Evolutionary conservation across 2,113 vertebrate genomes (phyloP).

Genomic region (Progne subis): DNA sequence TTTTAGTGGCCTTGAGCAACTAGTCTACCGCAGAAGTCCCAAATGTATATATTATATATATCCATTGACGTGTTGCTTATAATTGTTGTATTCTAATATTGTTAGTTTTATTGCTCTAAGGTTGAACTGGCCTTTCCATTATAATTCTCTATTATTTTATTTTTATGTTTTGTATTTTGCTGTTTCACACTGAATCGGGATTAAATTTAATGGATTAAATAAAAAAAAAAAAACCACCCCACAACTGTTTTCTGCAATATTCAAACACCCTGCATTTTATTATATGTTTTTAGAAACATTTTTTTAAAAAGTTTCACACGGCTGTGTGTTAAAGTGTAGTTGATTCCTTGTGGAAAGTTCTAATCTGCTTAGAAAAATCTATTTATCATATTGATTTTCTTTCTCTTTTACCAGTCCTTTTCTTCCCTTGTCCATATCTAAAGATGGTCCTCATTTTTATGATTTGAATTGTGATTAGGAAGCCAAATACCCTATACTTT

Average conservation of each 20-base stretch:
- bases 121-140: conserved; percentile 31
- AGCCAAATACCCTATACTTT: neutral
- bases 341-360: conserved; percentile 57
- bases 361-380: conserved; percentile 64
- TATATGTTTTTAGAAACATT: neutral
- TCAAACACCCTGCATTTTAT: neutral
- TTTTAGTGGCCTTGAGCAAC: conserved; percentile 71
- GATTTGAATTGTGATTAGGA: neutral
- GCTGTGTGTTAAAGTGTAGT: neutral
- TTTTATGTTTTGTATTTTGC: conserved; percentile 48
- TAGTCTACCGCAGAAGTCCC: conserved; percentile 45
- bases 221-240: neutral
- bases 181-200: conserved; percentile 47
- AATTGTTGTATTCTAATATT: conserved; percentile 31
- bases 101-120: neutral
- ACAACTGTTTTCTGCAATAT: neutral
- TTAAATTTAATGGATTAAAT: conserved; percentile 49
- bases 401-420: conserved; percentile 24
- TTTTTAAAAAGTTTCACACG: neutral
- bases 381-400: conserved; percentile 57
- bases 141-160: conserved; percentile 42
- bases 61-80: conserved; percentile 26
- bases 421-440: neutral
- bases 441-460: neutral
- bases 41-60: conserved; percentile 49